phyloP scores from a whole-genome alignment of 1,140 invertebrate genomes.

The Pissodes strobi region DNA sequence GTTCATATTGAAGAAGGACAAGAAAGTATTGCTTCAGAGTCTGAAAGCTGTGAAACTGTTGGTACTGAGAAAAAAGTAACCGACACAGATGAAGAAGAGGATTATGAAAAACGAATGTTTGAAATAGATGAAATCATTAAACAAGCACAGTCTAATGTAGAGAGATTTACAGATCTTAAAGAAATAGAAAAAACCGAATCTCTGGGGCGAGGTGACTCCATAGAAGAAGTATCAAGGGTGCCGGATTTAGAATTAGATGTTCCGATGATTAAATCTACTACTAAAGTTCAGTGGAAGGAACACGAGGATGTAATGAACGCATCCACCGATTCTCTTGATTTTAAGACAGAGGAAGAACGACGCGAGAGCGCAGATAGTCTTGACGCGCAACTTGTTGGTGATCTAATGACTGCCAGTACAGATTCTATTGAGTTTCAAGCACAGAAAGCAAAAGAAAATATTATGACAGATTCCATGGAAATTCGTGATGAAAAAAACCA shows the following conservation, averaged over 20 bases:
- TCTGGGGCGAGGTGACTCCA: conserved; percentile 57
- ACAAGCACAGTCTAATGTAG: conserved; percentile 72
- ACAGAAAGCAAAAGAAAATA: conserved; percentile 44
- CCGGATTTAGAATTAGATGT: conserved; percentile 59
- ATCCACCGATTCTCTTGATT: conserved; percentile 67
- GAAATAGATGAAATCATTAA: conserved; percentile 77
- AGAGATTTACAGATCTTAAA: conserved; percentile 63
- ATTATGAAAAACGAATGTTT: conserved; percentile 73
- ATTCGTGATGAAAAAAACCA: conserved; percentile 51
- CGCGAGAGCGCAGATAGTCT: conserved; percentile 64
- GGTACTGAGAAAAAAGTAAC: conserved; percentile 58
- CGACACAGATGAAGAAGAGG: conserved; percentile 61
- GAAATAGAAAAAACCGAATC: conserved; percentile 60
- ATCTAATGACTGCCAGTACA: conserved; percentile 65
- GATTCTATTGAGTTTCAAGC: conserved; percentile 65
- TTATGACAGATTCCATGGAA: conserved; percentile 61
- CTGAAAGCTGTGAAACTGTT: conserved; percentile 71
- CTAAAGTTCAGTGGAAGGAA: conserved; percentile 51
- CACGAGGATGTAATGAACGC: conserved; percentile 62
- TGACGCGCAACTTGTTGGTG: conserved; percentile 58
- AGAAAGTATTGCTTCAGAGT: conserved; percentile 67
- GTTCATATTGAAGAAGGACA: conserved; percentile 72
- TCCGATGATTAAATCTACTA: conserved; percentile 47
- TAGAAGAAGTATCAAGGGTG: conserved; percentile 59
- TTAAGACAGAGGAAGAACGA: conserved; percentile 54